Conservation (phyloP, 2,113 vertebrate species). For the Cebidichthys violaceus region DNA sequence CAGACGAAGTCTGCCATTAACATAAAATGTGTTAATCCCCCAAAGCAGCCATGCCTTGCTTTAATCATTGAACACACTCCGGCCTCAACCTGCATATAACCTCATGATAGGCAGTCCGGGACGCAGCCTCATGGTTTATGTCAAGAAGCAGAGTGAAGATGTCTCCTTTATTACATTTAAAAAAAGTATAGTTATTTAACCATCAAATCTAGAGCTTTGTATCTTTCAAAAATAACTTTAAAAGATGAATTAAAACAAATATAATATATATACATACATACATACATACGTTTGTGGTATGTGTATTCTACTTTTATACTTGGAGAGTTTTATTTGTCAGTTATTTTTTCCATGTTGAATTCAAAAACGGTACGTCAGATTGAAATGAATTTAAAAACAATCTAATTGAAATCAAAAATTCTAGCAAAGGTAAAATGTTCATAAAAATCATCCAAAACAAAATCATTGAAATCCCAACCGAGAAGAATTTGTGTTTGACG, state of each 20-base stretch:
- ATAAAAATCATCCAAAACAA: too few relatives aligned
- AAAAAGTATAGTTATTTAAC: neutral
- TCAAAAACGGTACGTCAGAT: neutral
- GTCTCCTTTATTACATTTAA: neutral
- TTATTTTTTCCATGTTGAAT: neutral
- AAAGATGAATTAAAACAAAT: too few relatives aligned
- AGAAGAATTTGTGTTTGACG: neutral
- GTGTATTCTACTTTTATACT: neutral
- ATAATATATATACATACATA: too few relatives aligned
- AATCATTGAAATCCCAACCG: neutral
- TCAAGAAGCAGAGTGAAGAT: neutral
- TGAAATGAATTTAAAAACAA: neutral
- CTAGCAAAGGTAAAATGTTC: neutral
- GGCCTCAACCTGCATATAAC: conserved; percentile 18
- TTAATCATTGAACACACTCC: conserved; percentile 47
- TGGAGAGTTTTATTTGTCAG: neutral
- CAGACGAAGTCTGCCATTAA: conserved; percentile 42
- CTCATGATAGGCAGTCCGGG: conserved; percentile 26
- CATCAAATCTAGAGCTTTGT: neutral
- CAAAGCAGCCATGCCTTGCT: conserved; percentile 51
- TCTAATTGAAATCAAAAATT: neutral
- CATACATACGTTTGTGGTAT: neutral
- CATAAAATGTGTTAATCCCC: conserved; percentile 75
- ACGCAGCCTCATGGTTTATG: neutral
- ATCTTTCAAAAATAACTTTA: too few relatives aligned